These are phyloP conservation scores for Chrysotoxum bicinctum DNA, from an alignment of 2,888 invertebrate species.

Conservation along the genomic window DNA sequence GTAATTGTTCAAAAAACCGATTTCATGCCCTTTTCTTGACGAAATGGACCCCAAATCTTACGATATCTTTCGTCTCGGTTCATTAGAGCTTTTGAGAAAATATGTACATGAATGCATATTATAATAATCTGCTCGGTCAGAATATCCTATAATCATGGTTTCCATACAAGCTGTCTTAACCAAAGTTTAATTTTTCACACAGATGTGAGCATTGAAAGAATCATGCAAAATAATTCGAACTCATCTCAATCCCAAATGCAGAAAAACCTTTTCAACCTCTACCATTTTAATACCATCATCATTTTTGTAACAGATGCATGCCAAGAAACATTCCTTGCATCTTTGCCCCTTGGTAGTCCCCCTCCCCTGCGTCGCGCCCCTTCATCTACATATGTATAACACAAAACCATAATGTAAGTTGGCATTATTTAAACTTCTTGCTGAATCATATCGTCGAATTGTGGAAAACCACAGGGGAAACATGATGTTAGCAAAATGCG, in stretches of 20 bases:
- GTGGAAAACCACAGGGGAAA: conserved; percentile 45
- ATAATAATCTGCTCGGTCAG: not conserved
- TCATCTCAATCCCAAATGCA: not conserved
- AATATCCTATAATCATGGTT: not conserved
- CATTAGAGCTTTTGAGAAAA: not conserved
- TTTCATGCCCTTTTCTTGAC: no score
- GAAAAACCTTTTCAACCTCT: not conserved
- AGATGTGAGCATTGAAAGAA: not conserved
- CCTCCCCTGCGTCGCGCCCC: not conserved
- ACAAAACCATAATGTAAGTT: conserved; percentile 11
- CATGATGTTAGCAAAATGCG: conserved; percentile 49
- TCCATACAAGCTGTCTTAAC: not conserved
- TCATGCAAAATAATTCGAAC: conserved; percentile 2
- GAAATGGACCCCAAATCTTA: no score
- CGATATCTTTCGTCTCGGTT: no score
- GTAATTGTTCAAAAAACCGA: no score
- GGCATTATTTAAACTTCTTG: conserved; percentile 29
- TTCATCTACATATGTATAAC: not conserved
- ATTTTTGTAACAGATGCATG: conserved; percentile 24
- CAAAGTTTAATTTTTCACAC: not conserved
- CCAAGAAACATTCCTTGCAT: not conserved
- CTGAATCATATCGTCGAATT: conserved; percentile 35
- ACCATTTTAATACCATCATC: conserved; percentile 5
- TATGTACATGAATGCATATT: not conserved
- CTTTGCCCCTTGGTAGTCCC: not conserved